Evolutionary conservation across 2,797 vertebrate species (phyloP).

Genomic region (Spatula clypeata): DNA sequence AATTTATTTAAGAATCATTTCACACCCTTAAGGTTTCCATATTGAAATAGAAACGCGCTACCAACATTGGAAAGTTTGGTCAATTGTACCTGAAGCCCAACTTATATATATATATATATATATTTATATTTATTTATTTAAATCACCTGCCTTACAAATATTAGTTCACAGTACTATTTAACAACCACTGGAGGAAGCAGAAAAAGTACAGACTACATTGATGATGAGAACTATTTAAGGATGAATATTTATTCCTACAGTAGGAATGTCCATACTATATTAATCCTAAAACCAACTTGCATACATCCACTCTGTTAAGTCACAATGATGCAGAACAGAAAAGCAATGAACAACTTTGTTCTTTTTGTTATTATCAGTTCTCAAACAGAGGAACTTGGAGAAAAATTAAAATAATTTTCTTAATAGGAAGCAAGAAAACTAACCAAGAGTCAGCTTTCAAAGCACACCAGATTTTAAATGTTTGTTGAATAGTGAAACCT

Average conservation of each 20-base stretch:
- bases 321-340: neutral
- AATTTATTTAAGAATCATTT: neutral
- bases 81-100: neutral
- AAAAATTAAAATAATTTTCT: neutral
- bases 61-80: constrained; percentile 15
- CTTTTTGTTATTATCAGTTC: neutral
- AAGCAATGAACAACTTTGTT: neutral
- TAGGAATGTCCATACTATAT: neutral
- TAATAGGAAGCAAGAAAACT: neutral
- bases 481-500: neutral
- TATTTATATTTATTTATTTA: neutral
- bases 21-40: constrained; percentile 25
- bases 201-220: neutral
- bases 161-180: neutral
- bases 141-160: neutral
- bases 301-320: neutral
- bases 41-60: constrained; percentile 16
- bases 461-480: neutral
- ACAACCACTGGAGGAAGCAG: neutral
- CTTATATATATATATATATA: too few species aligned
- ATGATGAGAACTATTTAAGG: neutral
- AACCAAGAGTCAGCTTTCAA: neutral
- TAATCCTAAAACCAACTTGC: neutral
- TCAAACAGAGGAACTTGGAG: neutral
- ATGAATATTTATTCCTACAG: neutral